Conservation (phyloP, 2,888 invertebrate species). For the Dioctria rufipes region DNA sequence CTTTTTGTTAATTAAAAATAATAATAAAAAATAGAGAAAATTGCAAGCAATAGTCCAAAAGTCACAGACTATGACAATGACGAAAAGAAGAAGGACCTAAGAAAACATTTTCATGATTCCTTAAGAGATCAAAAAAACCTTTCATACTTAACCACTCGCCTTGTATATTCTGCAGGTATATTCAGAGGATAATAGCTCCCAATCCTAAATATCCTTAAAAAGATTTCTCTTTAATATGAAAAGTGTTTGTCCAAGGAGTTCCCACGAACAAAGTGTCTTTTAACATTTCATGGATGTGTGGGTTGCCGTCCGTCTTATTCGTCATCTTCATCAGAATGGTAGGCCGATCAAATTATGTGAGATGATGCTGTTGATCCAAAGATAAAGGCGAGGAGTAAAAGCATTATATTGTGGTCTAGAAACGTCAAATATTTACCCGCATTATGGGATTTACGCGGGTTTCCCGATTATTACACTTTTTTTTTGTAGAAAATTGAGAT, state of each 20-base stretch:
- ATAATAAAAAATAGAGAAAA: not conserved
- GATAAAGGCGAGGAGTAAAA: not conserved
- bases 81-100: not conserved
- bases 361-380: too few species aligned
- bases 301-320: too few species aligned
- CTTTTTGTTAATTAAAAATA: not conserved
- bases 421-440: constrained; percentile 45
- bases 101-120: constrained; percentile 26
- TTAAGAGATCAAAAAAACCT: not conserved
- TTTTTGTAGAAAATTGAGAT: constrained; percentile 38
- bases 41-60: not conserved
- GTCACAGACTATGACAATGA: too few species aligned
- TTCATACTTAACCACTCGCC: too few species aligned
- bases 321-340: too few species aligned
- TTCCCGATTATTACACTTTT: constrained; percentile 42
- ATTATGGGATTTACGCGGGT: constrained; percentile 47
- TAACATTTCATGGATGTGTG: too few species aligned
- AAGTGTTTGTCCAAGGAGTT: not conserved
- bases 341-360: too few species aligned
- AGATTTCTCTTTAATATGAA: too few species aligned
- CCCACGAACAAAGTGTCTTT: constrained; percentile 1
- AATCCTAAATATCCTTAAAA: too few species aligned
- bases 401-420: constrained; percentile 12
- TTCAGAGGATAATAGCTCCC: not conserved
- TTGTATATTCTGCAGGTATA: not conserved